Evolutionary conservation across 1,140 invertebrate genomes (phyloP).

Genomic region (Drosophila guanche): DNA sequence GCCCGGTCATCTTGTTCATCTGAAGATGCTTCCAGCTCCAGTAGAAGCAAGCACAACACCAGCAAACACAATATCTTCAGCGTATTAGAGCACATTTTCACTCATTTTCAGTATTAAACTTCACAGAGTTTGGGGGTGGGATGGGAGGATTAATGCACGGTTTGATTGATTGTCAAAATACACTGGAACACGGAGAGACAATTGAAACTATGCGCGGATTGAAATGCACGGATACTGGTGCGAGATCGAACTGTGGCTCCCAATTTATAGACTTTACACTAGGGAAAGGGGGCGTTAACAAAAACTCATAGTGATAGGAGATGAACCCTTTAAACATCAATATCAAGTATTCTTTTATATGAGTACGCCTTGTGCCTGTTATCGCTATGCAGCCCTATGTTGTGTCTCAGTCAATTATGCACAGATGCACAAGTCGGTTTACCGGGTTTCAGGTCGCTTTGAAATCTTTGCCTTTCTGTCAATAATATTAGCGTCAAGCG

Average conservation of each 20-base stretch:
- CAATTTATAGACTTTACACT: conserved; percentile 26
- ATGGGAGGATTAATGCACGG: not conserved
- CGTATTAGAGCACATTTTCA: conserved; percentile 20
- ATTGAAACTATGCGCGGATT: conserved; percentile 2
- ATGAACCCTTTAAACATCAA: too few species aligned
- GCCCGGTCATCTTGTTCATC: conserved; percentile 8
- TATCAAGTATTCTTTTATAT: too few species aligned
- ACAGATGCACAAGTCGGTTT: too few species aligned
- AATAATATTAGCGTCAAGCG: too few species aligned
- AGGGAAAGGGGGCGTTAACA: conserved; percentile 41
- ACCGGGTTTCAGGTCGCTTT: too few species aligned
- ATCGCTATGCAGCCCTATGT: too few species aligned
- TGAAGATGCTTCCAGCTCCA: not conserved
- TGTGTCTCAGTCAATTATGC: too few species aligned
- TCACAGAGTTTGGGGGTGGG: not conserved
- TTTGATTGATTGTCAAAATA: too few species aligned
- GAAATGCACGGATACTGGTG: conserved; percentile 22
- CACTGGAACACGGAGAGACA: not conserved
- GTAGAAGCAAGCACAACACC: conserved; percentile 20
- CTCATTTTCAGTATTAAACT: conserved; percentile 24
- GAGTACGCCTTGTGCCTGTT: too few species aligned
- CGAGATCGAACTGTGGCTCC: not conserved
- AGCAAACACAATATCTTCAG: not conserved
- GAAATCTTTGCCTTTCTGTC: too few species aligned
- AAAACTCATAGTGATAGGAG: conserved; percentile 5